Evolutionary conservation across 2,113 vertebrate species (phyloP).

Genomic region (Leptobrachium ailaonicum): DNA sequence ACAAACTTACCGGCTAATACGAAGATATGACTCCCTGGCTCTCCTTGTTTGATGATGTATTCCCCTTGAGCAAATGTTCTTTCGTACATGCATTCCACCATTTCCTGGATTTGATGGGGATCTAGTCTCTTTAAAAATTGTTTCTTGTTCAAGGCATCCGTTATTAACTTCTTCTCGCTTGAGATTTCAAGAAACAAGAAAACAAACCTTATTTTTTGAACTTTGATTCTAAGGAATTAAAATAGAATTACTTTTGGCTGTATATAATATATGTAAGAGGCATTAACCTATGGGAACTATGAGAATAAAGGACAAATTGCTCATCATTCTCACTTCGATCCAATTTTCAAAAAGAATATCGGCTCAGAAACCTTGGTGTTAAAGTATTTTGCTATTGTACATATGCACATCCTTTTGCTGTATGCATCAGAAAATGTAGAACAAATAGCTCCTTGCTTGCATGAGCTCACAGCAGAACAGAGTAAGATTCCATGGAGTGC

Average conservation of each 20-base stretch:
- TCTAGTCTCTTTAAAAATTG: slow-evolving; percentile 88
- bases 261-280: no score
- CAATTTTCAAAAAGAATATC: no score
- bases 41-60: slow-evolving; percentile 83
- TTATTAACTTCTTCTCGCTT: slow-evolving; percentile 88
- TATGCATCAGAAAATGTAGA: no score
- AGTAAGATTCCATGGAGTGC: no score
- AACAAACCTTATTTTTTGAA: not conserved
- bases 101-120: slow-evolving; percentile 84
- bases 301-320: no score
- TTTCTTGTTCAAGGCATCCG: slow-evolving; percentile 85
- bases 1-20: slow-evolving; percentile 80
- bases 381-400: no score
- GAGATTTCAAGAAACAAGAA: slow-evolving; percentile 13
- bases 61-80: slow-evolving; percentile 83
- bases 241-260: not conserved
- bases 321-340: no score
- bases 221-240: not conserved
- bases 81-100: slow-evolving; percentile 93
- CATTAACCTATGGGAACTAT: no score
- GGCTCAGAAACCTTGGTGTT: no score
- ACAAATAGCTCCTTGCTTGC: no score
- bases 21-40: slow-evolving; percentile 86
- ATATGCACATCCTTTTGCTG: no score
- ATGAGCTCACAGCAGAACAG: no score